phyloP scores from a whole-genome alignment of 2,113 vertebrate species.

The Brachyhypopomus gauderio region DNA sequence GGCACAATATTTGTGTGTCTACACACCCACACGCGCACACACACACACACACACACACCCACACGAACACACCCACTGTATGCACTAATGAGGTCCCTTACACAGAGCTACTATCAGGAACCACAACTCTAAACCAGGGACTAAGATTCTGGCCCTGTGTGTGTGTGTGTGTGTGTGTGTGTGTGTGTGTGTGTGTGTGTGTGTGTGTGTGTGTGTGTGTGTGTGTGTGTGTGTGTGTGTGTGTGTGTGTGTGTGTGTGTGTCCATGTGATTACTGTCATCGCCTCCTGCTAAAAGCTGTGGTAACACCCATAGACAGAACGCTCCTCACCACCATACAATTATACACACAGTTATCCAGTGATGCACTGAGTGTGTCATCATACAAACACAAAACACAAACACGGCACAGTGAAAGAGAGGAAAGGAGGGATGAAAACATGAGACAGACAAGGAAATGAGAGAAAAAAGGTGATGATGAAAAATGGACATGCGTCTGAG shows the following conservation, averaged over 20 bases:
- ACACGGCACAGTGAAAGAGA: no score
- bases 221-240: no score
- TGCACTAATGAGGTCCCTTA: not conserved
- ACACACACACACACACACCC: slow-evolving; percentile 1
- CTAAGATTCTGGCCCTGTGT: slow-evolving; percentile 16
- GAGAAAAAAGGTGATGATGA: no score
- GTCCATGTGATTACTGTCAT: slow-evolving; percentile 26
- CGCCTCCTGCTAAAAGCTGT: not conserved
- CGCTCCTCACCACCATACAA: not conserved
- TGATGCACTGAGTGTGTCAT: not conserved
- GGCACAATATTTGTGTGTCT: not conserved
- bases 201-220: no score
- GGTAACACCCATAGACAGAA: not conserved
- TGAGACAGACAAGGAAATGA: no score
- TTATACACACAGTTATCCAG: not conserved
- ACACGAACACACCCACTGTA: not conserved
- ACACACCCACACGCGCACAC: not conserved
- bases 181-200: no score
- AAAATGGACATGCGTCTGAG: no score
- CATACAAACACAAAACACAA: no score
- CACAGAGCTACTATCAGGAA: not conserved
- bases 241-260: no score
- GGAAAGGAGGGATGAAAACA: no score
- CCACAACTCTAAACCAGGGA: slow-evolving; percentile 10
- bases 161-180: not conserved